phyloP scores from a whole-genome alignment of 2,797 vertebrate genomes.

The Artibeus lituratus region DNA sequence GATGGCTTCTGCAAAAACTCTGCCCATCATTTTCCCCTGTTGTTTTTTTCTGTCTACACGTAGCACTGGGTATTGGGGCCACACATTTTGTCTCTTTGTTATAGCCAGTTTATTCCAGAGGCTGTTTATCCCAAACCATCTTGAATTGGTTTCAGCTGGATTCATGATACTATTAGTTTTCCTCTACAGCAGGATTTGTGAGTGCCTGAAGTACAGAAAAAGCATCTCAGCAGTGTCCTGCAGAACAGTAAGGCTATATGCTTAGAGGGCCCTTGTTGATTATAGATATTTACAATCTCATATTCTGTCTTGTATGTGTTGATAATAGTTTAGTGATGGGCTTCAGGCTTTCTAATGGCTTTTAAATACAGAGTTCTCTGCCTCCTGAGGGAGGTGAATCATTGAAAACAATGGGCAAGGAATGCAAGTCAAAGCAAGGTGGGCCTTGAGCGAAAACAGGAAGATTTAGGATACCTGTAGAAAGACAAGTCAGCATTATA shows the following conservation, averaged over 20 bases:
- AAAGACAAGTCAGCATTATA: conserved; percentile 85
- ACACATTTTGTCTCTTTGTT: background rate
- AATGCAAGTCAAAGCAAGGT: conserved; percentile 77
- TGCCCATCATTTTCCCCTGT: background rate
- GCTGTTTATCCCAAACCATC: background rate
- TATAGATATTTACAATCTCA: background rate
- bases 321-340: background rate
- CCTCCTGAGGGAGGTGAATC: conserved; percentile 50
- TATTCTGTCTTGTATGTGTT: background rate
- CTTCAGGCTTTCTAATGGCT: background rate
- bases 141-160: background rate
- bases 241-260: background rate
- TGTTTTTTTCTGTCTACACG: background rate
- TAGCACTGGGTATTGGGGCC: background rate
- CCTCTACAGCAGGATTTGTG: background rate
- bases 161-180: background rate
- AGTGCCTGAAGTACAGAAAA: background rate
- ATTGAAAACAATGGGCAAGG: conserved; percentile 71
- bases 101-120: background rate
- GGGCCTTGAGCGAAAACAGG: conserved; percentile 77
- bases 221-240: background rate
- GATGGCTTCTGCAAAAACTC: background rate
- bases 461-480: conserved; percentile 83
- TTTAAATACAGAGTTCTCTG: background rate
- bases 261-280: background rate